Base-by-base conservation (phyloP, 2,113 vertebrate species). In the Psilopsiagon aurifrons region DNA sequence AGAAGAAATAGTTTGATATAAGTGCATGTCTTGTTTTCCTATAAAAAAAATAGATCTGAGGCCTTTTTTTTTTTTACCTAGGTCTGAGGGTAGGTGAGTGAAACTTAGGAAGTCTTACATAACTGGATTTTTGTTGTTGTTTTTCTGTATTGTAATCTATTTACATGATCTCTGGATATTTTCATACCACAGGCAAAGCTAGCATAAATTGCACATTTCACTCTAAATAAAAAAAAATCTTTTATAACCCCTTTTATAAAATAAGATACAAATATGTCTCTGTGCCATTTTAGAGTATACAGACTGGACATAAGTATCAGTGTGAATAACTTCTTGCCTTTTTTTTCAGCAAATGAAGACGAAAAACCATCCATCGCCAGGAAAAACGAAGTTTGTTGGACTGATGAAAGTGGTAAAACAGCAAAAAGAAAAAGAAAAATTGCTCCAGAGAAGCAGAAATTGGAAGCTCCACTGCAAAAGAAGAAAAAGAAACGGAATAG, bases 321-420 rank as follows among this genome's bases (percentile, higher is more conserved):
- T 52, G 24, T 63, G 35, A 82, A 90, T 95, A 46, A 90, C 76
- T 70, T 77, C 10, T 78, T 83, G 9, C 39, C 39, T 95, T 79
- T 76, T 98, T 74, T 98, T 97, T 70, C 55, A 98, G 98, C 86
- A 85, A 93, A 60, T 80, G 84, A 97, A 96, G 62, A 85, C 87
- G 88, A 96, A 44, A 91, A 83, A 19, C 13, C 88, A 64, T 63
- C 88, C 51, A 52, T 23, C 83, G 20, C 35, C 54, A 83, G 7
- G 11, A 66, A 69, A 86, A 68, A 78, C 7, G 59, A 96, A 79
- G 19, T 62, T 33, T 52, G 31, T 62, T 23, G 64, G 86, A 64
- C 35, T 17, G 55, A 37, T 47, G 47, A 18, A 49, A 47, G 18
- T 29, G 41, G 41, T 28, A 89, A 95, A 87, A 46, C 41, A n/a